Percentiles rank a stretch among this genome's conserved stretches.
Conservation (phyloP, 2,113 vertebrate species). For the Rafetus swinhoei region DNA sequence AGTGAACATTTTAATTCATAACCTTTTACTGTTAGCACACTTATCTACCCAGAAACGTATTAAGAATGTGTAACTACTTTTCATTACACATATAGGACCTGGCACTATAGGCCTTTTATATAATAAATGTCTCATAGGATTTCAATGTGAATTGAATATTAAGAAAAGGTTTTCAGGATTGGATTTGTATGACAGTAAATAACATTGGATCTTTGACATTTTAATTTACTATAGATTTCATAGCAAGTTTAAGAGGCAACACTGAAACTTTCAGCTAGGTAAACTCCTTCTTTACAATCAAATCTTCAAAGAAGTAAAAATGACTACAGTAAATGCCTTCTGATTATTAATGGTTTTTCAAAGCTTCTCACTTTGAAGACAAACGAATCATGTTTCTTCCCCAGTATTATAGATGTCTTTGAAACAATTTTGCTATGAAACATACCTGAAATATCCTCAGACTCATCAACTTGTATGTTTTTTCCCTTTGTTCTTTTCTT, state of each 20-base stretch:
- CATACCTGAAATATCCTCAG: constrained; percentile 69
- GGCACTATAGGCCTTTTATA: neutral
- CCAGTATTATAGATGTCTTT: neutral
- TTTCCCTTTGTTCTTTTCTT: constrained; percentile 82
- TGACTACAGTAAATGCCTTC: neutral
- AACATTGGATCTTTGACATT: neutral
- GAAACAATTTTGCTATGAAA: neutral
- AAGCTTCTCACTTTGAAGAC: neutral
- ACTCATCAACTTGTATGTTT: constrained; percentile 63
- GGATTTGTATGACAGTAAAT: neutral
- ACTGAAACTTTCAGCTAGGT: neutral
- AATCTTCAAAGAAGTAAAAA: neutral
- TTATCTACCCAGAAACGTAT: neutral
- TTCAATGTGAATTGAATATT: neutral
- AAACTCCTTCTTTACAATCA: neutral
- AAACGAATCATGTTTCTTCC: neutral
- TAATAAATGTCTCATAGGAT: neutral
- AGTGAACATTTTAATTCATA: neutral
- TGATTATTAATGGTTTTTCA: neutral
- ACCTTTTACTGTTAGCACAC: neutral
- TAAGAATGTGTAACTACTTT: neutral
- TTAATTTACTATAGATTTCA: neutral
- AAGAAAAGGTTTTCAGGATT: neutral
- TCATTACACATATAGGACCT: neutral
- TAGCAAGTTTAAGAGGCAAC: neutral